These are phyloP conservation scores for Eublepharis macularius DNA, from an alignment of 2,113 vertebrate species.

Conservation along the genomic window DNA sequence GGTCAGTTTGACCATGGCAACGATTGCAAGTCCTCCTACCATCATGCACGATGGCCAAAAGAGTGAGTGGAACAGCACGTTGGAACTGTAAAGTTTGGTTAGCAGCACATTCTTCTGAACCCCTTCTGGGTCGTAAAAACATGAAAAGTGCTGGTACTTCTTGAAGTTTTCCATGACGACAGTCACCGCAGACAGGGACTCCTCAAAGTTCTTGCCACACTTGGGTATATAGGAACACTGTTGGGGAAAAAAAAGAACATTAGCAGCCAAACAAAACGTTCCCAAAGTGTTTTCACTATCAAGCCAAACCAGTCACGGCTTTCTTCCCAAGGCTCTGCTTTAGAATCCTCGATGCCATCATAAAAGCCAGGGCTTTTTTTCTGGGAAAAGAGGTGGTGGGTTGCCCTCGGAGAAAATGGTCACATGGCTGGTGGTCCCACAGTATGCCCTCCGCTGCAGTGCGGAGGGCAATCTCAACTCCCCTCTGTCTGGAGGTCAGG, in stretches of 20 bases:
- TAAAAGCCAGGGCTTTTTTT: too few species aligned
- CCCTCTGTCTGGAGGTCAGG: too few species aligned
- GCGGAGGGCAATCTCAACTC: too few species aligned
- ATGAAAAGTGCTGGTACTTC: slow-evolving; percentile 84
- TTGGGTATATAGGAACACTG: slow-evolving; percentile 94
- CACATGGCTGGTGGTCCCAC: too few species aligned
- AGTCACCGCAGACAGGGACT: slow-evolving; percentile 79
- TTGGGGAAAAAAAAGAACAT: slow-evolving; percentile 30
- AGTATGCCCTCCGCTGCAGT: too few species aligned
- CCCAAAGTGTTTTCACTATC: not conserved
- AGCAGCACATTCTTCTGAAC: slow-evolving; percentile 84
- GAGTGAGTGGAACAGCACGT: slow-evolving; percentile 86
- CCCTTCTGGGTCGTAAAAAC: slow-evolving; percentile 85
- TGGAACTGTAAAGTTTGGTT: slow-evolving; percentile 87
- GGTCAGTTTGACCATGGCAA: slow-evolving; percentile 94
- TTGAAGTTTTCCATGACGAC: slow-evolving; percentile 89
- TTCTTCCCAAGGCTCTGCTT: too few species aligned
- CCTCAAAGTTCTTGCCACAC: slow-evolving; percentile 86
- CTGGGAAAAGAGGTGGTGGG: too few species aligned
- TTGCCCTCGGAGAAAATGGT: too few species aligned
- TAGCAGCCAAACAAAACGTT: not conserved
- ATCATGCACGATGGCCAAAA: slow-evolving; percentile 93
- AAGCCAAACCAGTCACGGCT: not conserved
- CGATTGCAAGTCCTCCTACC: slow-evolving; percentile 84
- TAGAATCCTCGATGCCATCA: too few species aligned